Evolutionary conservation across 1,140 invertebrate species (phyloP).

Genomic region (Nautilus pompilius): DNA sequence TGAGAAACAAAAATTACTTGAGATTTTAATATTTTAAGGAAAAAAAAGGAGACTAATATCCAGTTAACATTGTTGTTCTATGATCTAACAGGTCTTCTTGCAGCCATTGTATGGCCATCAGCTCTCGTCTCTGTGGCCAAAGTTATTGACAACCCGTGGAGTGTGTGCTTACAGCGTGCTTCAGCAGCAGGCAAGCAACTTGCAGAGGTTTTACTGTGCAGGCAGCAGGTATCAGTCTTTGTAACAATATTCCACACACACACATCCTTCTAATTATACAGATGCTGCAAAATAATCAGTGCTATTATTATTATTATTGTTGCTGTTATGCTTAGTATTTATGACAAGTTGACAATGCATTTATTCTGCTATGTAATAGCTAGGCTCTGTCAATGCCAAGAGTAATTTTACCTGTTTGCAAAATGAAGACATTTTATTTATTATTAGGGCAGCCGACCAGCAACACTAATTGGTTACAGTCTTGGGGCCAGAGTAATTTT

Average conservation of each 20-base stretch:
- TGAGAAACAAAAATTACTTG: no score
- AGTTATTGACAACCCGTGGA: slow-evolving; percentile 75
- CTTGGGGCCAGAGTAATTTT: slow-evolving; percentile 72
- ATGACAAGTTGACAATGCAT: no score
- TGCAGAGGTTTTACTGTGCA: slow-evolving; percentile 65
- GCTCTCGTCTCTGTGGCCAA: slow-evolving; percentile 64
- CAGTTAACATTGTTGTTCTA: no score
- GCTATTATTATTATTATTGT: no score
- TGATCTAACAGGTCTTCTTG: slow-evolving; percentile 63
- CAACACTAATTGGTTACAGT: slow-evolving; percentile 72
- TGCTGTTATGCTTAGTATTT: no score
- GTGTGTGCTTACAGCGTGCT: slow-evolving; percentile 67
- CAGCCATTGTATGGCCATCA: slow-evolving; percentile 70
- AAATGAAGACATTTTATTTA: no score
- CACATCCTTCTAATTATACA: no score
- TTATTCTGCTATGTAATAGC: no score
- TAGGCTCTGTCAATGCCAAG: no score
- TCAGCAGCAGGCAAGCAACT: slow-evolving; percentile 67
- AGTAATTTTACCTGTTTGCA: no score
- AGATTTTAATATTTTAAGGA: not conserved
- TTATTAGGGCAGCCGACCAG: slow-evolving; percentile 64
- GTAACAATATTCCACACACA: not conserved
- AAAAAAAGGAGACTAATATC: no score
- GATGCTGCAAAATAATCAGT: no score
- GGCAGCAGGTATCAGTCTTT: slow-evolving; percentile 59